Evolutionary conservation across 1,140 invertebrate species (phyloP).

Genomic region (Drosophila littoralis): DNA sequence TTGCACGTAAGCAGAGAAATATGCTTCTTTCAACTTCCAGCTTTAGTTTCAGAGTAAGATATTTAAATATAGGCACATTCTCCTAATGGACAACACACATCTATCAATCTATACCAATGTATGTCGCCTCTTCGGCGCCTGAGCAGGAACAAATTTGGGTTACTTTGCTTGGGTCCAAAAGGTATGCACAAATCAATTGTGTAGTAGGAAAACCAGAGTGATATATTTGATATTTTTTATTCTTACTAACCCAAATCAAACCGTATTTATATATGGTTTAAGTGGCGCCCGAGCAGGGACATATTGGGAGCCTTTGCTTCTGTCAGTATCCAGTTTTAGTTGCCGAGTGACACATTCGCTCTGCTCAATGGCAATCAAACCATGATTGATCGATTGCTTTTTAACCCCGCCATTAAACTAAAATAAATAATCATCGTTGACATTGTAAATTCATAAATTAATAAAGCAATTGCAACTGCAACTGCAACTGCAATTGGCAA

Average conservation of each 20-base stretch:
- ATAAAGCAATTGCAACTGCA: slow-evolving; percentile 55
- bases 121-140: too few species aligned
- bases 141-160: too few species aligned
- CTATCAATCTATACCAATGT: too few species aligned
- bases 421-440: slow-evolving; percentile 74
- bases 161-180: too few species aligned
- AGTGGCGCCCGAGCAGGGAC: not conserved
- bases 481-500: slow-evolving; percentile 58
- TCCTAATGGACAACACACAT: too few species aligned
- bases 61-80: too few species aligned
- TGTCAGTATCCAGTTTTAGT: slow-evolving; percentile 9
- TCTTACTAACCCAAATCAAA: not conserved
- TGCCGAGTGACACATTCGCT: slow-evolving; percentile 23
- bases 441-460: slow-evolving; percentile 75
- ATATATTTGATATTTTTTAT: not conserved
- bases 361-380: slow-evolving; percentile 20
- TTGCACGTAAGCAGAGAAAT: too few species aligned
- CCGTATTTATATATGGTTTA: slow-evolving; percentile 1
- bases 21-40: too few species aligned
- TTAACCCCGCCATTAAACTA: slow-evolving; percentile 70
- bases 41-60: too few species aligned
- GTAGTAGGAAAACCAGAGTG: not conserved
- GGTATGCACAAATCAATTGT: not conserved
- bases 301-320: slow-evolving; percentile 25
- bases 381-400: slow-evolving; percentile 73